Conservation (phyloP, 2,797 vertebrate genomes). For the Gobionotothen gibberifrons region DNA sequence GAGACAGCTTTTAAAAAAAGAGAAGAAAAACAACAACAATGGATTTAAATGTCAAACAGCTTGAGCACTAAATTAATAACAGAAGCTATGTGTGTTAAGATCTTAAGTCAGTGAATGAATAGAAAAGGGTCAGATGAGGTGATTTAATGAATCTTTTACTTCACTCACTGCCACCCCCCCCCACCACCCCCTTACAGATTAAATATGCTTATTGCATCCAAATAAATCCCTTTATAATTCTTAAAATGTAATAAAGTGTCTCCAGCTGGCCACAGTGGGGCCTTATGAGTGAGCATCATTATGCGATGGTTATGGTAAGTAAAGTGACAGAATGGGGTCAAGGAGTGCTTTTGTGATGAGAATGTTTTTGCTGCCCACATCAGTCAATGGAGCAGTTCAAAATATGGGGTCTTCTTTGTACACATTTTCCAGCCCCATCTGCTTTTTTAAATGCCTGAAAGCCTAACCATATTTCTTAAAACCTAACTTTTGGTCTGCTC, state of each 20-base stretch:
- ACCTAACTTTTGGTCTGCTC: neutral
- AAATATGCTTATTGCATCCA: constrained; percentile 39
- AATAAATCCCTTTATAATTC: constrained; percentile 47
- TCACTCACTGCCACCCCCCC: constrained; percentile 14
- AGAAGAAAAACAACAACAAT: constrained; percentile 21
- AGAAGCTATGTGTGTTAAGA: constrained; percentile 32
- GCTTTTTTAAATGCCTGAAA: neutral
- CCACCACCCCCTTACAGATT: constrained; percentile 24
- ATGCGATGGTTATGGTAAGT: constrained; percentile 36
- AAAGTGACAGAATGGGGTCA: constrained; percentile 61
- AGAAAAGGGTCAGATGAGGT: constrained; percentile 43
- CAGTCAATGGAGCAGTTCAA: neutral
- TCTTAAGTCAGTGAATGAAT: constrained; percentile 47
- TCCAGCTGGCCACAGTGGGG: constrained; percentile 31
- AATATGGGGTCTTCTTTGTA: neutral
- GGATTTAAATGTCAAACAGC: constrained; percentile 55
- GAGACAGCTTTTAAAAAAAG: constrained; percentile 20
- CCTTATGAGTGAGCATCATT: constrained; percentile 28
- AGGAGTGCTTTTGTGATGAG: constrained; percentile 28
- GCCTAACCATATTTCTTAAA: neutral
- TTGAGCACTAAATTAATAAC: constrained; percentile 46
- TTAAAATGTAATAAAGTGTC: constrained; percentile 43
- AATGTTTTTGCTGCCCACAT: constrained; percentile 40
- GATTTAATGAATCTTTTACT: constrained; percentile 40
- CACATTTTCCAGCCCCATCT: neutral